Conservation (phyloP, 2,888 invertebrate species). For the Dione juno region DNA sequence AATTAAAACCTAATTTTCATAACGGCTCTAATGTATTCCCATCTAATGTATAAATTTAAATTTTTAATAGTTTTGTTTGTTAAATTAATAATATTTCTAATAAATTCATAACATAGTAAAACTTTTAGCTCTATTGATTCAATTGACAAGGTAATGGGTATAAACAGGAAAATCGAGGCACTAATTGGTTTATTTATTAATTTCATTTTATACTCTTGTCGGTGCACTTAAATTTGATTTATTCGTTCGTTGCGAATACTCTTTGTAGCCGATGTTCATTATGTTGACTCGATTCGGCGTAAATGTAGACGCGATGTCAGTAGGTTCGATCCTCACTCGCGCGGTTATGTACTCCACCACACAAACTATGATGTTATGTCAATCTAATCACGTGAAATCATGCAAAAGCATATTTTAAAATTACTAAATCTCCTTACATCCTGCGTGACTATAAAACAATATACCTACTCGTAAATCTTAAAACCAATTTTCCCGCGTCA, state of each 20-base stretch:
- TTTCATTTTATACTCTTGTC: background rate
- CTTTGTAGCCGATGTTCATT: background rate
- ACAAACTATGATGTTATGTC: no score
- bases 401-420: background rate
- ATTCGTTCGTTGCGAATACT: background rate
- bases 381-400: no score
- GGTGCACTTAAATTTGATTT: background rate
- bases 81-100: background rate
- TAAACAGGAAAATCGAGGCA: background rate
- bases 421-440: background rate
- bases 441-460: conserved; percentile 16
- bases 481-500: conserved; percentile 16
- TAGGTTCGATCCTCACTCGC: no score
- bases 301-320: no score
- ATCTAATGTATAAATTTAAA: no score
- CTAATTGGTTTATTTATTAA: background rate
- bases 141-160: conserved; percentile 3
- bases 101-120: background rate
- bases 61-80: no score
- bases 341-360: no score
- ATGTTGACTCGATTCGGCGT: background rate
- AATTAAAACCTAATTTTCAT: background rate
- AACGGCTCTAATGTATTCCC: no score
- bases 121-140: conserved; percentile 11
- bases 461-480: conserved; percentile 8